phyloP scores from a whole-genome alignment of 92 coral and sea anemone genomes.

The Desmophyllum pertusum region DNA sequence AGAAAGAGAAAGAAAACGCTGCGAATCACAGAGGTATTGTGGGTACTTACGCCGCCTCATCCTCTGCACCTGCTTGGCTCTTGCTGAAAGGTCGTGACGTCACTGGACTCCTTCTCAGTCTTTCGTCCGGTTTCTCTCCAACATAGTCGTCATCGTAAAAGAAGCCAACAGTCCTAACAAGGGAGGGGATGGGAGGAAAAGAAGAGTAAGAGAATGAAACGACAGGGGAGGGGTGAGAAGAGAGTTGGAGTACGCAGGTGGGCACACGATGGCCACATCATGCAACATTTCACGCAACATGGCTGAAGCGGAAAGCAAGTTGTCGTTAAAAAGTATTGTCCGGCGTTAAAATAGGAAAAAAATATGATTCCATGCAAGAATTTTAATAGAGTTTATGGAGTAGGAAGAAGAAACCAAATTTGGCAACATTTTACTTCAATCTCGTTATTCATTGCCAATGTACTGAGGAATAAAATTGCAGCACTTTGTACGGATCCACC shows the following conservation, averaged over 20 bases:
- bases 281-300: too few relatives aligned
- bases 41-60: slow-evolving; percentile 45
- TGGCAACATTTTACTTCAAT: too few relatives aligned
- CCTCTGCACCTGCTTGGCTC: slow-evolving; percentile 31
- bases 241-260: background rate
- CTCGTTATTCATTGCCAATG: too few relatives aligned
- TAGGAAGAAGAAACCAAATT: too few relatives aligned
- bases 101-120: slow-evolving; percentile 82
- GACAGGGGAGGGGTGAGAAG: background rate
- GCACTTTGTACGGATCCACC: too few relatives aligned
- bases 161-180: slow-evolving; percentile 71
- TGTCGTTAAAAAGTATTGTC: too few relatives aligned
- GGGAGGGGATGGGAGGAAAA: background rate
- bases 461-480: too few relatives aligned
- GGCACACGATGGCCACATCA: too few relatives aligned
- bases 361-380: too few relatives aligned
- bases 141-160: slow-evolving; percentile 90
- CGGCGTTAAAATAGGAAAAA: too few relatives aligned
- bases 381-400: too few relatives aligned
- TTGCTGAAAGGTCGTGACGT: slow-evolving; percentile 86
- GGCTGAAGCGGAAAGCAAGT: too few relatives aligned
- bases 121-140: slow-evolving; percentile 89
- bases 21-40: background rate
- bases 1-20: background rate
- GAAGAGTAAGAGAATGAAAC: background rate